Base-by-base conservation (phyloP, 2,113 vertebrate species). In the Pituophis catenifer region DNA sequence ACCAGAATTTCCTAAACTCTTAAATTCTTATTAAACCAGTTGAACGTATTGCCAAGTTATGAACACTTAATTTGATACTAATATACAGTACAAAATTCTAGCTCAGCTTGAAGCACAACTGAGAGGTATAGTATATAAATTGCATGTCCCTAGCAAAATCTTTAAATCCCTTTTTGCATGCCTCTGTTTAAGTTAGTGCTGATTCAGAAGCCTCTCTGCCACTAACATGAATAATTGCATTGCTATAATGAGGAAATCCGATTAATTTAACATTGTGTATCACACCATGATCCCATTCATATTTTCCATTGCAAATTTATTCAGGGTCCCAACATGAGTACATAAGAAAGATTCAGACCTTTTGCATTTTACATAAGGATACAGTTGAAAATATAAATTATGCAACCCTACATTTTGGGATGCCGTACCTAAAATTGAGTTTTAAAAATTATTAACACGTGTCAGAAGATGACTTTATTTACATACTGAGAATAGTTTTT, bases 41-140 rank as follows among this genome's bases (percentile, higher is more conserved):
- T 52, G 38, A 93, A 65, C 23, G 87, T 48, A 44, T 86, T 54
- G 5, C 55, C 48, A 65, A 23, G 21, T 90, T 53, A 86, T 53
- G 8, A 50, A 26, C 38, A 50, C 33, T 13, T 89, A 92, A 89
- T 92, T 85, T 85, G 53, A 85, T 81, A 53, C 26, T 54, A 29
- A 53, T 33, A n/a, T 38, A 58, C 8, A 89, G 33, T 4, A 21
- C 88, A 58, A 85, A 48, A 58, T 92, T 85, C 53, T 54, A 89
- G 62, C 65, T 89, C 38, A 92, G 62, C 62, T 89, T 89, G 53
- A 89, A 92, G 87, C 89, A 48, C 59, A 75, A 89, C 89, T 92
- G 85, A 89, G 50, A 48, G 44, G 26, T 81, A 53, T 5, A 11
- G 15, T 10, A 26, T 53, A 75, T 57, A 92, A 57, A 44, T 81